These are phyloP conservation scores for Riptortus pedestris DNA, from an alignment of 1,140 invertebrate species.

Conservation along the genomic window DNA sequence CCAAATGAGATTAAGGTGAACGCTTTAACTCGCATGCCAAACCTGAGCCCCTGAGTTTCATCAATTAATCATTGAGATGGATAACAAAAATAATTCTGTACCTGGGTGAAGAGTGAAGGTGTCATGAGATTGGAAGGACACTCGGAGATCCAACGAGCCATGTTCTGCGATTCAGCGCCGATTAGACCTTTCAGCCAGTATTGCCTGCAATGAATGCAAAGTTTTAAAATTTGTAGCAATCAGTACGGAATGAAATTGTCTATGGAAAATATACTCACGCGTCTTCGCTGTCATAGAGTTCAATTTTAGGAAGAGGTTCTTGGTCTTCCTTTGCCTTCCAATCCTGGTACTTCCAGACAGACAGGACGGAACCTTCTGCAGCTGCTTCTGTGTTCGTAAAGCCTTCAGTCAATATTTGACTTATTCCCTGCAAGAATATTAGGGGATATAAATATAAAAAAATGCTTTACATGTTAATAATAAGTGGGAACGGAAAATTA, in stretches of 20 bases:
- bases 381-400: slow-evolving; percentile 43
- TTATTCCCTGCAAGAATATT: slow-evolving; percentile 39
- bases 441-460: neutral
- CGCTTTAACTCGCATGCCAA: no score
- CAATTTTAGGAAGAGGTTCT: slow-evolving; percentile 32
- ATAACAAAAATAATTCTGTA: no score
- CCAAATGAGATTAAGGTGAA: no score
- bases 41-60: no score
- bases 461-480: neutral
- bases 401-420: slow-evolving; percentile 39
- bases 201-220: neutral
- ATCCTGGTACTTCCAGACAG: slow-evolving; percentile 42
- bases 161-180: slow-evolving; percentile 7
- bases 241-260: neutral
- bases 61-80: no score
- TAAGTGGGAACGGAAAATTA: neutral
- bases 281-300: slow-evolving; percentile 33
- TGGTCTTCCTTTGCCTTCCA: slow-evolving; percentile 39
- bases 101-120: neutral
- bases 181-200: slow-evolving; percentile 5
- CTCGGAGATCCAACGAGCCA: slow-evolving; percentile 9
- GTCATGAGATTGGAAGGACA: slow-evolving; percentile 6
- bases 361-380: slow-evolving; percentile 41
- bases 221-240: neutral
- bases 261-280: slow-evolving; percentile 27